phyloP scores from a whole-genome alignment of 2,113 vertebrate genomes.

The Globicephala melas region DNA sequence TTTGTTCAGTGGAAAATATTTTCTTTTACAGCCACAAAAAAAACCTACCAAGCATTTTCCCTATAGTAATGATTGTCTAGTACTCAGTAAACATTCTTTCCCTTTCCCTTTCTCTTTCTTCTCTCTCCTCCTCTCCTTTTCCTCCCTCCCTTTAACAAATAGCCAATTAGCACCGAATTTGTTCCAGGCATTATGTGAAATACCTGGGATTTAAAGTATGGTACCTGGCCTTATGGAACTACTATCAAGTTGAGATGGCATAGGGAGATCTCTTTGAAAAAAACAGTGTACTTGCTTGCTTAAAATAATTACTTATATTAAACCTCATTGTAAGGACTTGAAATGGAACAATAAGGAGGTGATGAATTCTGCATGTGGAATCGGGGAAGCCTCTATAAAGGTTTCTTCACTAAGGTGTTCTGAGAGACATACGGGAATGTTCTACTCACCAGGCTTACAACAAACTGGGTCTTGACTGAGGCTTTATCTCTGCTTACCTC shows the following conservation, averaged over 20 bases:
- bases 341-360: background rate
- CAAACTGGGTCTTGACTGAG: background rate
- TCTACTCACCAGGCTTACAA: background rate
- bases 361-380: background rate
- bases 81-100: background rate
- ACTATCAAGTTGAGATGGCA: background rate
- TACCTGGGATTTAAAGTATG: background rate
- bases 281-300: background rate
- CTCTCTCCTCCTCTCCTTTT: background rate
- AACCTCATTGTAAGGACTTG: background rate
- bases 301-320: background rate
- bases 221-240: background rate
- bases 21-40: background rate
- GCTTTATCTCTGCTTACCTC: background rate
- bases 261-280: background rate
- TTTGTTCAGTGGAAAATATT: background rate
- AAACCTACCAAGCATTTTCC: background rate
- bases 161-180: background rate
- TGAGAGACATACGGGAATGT: background rate
- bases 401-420: background rate
- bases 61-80: background rate
- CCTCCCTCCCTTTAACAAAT: background rate
- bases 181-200: background rate
- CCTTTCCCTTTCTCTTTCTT: background rate
- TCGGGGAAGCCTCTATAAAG: background rate